Base-by-base conservation (phyloP, 2,888 invertebrate species). In the Orgyia antiqua region DNA sequence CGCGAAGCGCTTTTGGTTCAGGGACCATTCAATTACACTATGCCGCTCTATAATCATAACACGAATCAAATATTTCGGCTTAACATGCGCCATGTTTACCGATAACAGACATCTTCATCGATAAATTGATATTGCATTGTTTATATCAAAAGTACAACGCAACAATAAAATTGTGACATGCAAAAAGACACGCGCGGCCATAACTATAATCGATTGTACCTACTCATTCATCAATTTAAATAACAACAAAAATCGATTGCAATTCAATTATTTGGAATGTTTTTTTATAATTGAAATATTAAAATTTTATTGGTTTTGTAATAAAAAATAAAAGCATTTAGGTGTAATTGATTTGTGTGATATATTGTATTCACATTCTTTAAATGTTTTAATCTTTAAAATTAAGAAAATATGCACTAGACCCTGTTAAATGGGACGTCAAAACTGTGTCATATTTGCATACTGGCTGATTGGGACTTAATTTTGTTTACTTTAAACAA, bases 1-100 rank as follows among this genome's bases (percentile, higher is more conserved):
- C 34, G 29, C 33, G 45, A 34, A 36, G 33, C 51, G 45, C 45
- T 36, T 40, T 48, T 49, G 46, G 40, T 50, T 48, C 43, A 48
- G 45, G 46, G 43, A 58, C 49, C 54, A 51, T 62, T 63, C 66
- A 67, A 67, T 66, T 65, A 63, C 40, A 34, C 35, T 24, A 29
- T 34, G 41, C 82, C 82, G 86, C 70, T 63, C 75, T 72, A 68
- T 78, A 77, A 84, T 84, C 79, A 75, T 63, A 62, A 63, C 54
- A 66, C 74, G n/a, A 78, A 76, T 75, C 71, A 71, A 65, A 68
- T 72, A 82, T 77, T 74, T 67, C 60, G 63, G 57, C 47, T 53
- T 58, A 52, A 59, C 58, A 66, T 56, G 58, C 60, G 35, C 49
- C 26, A 43, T 56, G 57, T 56, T 52, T 52, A 38, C 37, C 45